Percentiles rank a stretch among this genome's conserved stretches.
Evolutionary conservation across 92 coral and sea anemone species (phyloP).

Genomic region (Epizoanthus illoricatus): DNA sequence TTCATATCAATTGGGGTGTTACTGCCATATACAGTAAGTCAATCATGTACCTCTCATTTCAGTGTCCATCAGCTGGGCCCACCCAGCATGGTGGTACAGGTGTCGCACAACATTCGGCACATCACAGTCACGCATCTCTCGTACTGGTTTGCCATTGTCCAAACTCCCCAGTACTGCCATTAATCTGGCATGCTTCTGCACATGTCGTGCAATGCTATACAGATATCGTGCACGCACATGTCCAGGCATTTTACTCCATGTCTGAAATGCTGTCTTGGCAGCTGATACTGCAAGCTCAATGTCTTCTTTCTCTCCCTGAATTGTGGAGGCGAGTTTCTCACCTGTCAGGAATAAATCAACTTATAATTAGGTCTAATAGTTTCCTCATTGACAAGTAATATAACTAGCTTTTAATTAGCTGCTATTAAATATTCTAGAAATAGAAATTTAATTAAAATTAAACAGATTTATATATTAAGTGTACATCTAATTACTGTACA

Average conservation of each 20-base stretch:
- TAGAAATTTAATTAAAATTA: too few species aligned
- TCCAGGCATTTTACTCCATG: constrained; percentile 90
- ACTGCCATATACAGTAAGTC: not conserved
- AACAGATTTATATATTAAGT: too few species aligned
- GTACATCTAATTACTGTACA: too few species aligned
- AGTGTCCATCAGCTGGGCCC: constrained; percentile 98
- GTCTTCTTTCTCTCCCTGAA: constrained; percentile 89
- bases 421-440: too few species aligned
- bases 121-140: constrained; percentile 95
- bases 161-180: constrained; percentile 93
- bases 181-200: constrained; percentile 95
- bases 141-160: constrained; percentile 94
- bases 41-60: constrained; percentile 78
- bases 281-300: constrained; percentile 86
- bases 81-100: constrained; percentile 95
- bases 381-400: too few species aligned
- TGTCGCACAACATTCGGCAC: constrained; percentile 93
- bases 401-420: too few species aligned
- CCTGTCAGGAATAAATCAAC: constrained; percentile 47
- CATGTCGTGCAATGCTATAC: constrained; percentile 96
- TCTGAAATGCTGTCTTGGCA: constrained; percentile 82
- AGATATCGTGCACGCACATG: constrained; percentile 93
- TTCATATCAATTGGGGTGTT: too few species aligned
- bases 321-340: constrained; percentile 87
- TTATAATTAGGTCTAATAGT: too few species aligned